Percentiles rank a stretch among this genome's conserved stretches.
Evolutionary conservation across 2,113 vertebrate genomes (phyloP).

Genomic region (Cariama cristata): DNA sequence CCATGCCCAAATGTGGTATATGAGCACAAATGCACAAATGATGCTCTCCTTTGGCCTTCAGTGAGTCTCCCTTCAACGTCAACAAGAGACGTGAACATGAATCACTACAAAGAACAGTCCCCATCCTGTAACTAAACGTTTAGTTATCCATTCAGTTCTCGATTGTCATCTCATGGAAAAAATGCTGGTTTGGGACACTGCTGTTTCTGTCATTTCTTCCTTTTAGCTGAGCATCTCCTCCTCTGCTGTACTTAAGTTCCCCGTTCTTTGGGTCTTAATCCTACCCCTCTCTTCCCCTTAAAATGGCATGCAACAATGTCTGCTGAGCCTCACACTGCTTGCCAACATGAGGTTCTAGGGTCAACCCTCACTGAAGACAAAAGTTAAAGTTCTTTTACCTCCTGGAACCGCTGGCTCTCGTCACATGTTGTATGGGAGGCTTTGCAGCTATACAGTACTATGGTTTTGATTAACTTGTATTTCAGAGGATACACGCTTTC

Average conservation of each 20-base stretch:
- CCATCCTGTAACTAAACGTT: neutral
- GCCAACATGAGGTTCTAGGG: neutral
- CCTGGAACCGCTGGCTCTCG: neutral
- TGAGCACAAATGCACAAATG: neutral
- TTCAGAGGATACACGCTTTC: neutral
- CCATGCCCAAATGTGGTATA: accelerated
- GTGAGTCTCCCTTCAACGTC: neutral
- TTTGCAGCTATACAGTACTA: neutral
- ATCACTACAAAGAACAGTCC: neutral
- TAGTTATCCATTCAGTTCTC: neutral
- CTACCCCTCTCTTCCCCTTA: neutral
- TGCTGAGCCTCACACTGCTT: neutral
- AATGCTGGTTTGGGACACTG: neutral
- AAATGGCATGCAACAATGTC: neutral
- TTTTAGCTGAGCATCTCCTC: neutral
- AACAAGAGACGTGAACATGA: neutral
- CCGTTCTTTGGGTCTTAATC: neutral
- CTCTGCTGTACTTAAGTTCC: neutral
- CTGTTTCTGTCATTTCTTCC: neutral
- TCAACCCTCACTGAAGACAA: neutral
- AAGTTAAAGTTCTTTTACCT: neutral
- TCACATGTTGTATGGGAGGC: neutral
- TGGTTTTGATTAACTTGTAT: neutral
- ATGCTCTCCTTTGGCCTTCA: neutral
- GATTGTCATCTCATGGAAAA: neutral